These are phyloP conservation scores for Chrysoperla carnea DNA, from an alignment of 1,140 invertebrate species.

Conservation along the genomic window DNA sequence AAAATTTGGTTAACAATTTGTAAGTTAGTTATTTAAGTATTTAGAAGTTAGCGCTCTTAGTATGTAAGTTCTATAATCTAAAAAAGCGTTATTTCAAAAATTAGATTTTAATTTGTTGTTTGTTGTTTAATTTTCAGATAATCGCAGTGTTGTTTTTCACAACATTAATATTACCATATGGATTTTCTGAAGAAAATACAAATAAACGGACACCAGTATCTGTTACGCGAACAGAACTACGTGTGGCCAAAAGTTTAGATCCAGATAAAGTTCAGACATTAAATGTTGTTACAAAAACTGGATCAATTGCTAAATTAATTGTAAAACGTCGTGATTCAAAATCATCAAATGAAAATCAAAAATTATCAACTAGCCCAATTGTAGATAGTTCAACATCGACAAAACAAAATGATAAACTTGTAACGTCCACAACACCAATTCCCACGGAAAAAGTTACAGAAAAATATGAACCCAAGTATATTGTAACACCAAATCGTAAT, in stretches of 20 bases:
- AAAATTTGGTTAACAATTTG: too few relatives aligned
- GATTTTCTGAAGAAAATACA: neutral
- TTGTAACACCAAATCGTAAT: neutral
- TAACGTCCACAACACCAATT: conserved; percentile 12
- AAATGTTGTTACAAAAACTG: conserved; percentile 52
- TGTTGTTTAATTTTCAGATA: neutral
- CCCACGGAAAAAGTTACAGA: conserved; percentile 11
- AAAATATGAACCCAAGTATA: conserved; percentile 8
- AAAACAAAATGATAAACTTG: conserved; percentile 16
- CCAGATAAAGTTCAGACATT: conserved; percentile 55
- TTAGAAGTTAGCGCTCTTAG: too few relatives aligned
- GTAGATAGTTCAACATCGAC: neutral
- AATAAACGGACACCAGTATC: conserved; percentile 10
- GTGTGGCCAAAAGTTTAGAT: conserved; percentile 56
- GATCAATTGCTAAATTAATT: conserved; percentile 53
- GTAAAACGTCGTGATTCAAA: conserved; percentile 48
- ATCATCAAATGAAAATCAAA: neutral
- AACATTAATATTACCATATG: neutral
- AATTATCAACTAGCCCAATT: neutral
- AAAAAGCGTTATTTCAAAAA: too few relatives aligned
- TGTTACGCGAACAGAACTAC: conserved; percentile 49
- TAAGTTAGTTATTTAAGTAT: too few relatives aligned
- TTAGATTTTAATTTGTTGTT: too few relatives aligned
- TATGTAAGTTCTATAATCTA: too few relatives aligned
- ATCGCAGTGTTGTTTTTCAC: neutral